A percentile compares a stretch with the other conserved stretches of the same genome.
phyloP scores from a whole-genome alignment of 2,888 invertebrate genomes.

The Mythimna pallens region DNA sequence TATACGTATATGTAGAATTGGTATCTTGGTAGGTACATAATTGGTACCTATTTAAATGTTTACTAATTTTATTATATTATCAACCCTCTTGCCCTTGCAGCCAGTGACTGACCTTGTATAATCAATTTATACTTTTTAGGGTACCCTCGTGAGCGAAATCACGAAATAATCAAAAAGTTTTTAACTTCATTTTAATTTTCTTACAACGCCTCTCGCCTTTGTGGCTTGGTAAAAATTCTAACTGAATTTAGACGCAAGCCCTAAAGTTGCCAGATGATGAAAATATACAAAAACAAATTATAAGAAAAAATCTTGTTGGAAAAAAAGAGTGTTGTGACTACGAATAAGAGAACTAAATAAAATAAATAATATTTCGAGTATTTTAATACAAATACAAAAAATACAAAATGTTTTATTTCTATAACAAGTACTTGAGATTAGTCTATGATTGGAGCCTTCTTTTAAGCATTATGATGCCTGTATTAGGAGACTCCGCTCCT shows the following conservation, averaged over 20 bases:
- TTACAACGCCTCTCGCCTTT: slow-evolving; percentile 47
- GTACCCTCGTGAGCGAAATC: slow-evolving; percentile 37
- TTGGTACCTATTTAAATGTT: too few species aligned
- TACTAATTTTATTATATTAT: neutral
- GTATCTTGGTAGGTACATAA: too few species aligned
- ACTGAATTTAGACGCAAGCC: slow-evolving; percentile 45
- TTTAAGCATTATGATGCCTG: too few species aligned
- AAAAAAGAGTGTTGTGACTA: slow-evolving; percentile 25
- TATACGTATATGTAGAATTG: too few species aligned
- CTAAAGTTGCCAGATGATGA: slow-evolving; percentile 39
- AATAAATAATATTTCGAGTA: neutral
- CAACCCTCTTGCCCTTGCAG: neutral
- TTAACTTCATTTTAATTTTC: slow-evolving; percentile 62
- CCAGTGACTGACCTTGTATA: slow-evolving; percentile 9
- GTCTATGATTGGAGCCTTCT: too few species aligned
- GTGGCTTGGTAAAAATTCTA: slow-evolving; percentile 40
- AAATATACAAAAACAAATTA: slow-evolving; percentile 46
- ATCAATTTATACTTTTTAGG: slow-evolving; percentile 22
- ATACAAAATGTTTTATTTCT: too few species aligned
- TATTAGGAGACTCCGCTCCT: too few species aligned
- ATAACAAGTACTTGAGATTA: too few species aligned
- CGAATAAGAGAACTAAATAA: neutral
- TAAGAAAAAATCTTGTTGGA: slow-evolving; percentile 11
- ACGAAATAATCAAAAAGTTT: slow-evolving; percentile 66
- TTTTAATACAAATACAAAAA: neutral